Evolutionary conservation across 2,888 invertebrate species (phyloP).

Genomic region (Caenorhabditis macrosperma): DNA sequence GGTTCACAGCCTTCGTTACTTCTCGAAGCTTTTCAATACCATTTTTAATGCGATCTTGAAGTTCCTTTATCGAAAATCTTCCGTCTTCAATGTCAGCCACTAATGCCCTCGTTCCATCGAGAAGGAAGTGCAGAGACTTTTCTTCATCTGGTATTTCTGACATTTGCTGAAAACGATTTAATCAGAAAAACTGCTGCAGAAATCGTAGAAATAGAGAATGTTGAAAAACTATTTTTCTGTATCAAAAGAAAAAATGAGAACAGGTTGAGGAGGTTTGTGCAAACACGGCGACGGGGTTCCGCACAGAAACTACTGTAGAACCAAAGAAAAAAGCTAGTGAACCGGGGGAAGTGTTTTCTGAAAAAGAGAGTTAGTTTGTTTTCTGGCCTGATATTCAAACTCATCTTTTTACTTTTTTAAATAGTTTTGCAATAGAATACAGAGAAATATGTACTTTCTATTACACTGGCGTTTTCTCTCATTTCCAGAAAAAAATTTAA

Average conservation of each 20-base stretch:
- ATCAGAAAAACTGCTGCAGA: not conserved
- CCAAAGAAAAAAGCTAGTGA: no score
- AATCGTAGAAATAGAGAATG: not conserved
- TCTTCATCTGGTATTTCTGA: slow-evolving; percentile 48
- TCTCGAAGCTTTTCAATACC: slow-evolving; percentile 55
- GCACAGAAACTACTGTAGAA: no score
- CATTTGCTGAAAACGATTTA: slow-evolving; percentile 38
- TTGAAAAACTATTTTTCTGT: not conserved
- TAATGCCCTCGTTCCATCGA: slow-evolving; percentile 37
- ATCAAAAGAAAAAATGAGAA: slow-evolving; percentile 11
- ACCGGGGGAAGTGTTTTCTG: no score
- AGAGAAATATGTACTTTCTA: no score
- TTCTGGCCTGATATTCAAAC: no score
- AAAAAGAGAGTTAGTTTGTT: no score
- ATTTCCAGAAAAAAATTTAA: no score
- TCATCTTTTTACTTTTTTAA: no score
- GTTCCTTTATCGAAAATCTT: slow-evolving; percentile 21
- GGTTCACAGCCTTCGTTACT: slow-evolving; percentile 59
- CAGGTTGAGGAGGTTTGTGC: slow-evolving; percentile 6
- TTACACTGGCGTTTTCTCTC: no score
- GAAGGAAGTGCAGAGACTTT: slow-evolving; percentile 27
- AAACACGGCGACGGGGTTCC: slow-evolving; percentile 25
- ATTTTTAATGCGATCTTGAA: slow-evolving; percentile 46
- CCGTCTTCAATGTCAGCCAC: slow-evolving; percentile 58
- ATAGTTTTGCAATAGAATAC: no score